phyloP scores from a whole-genome alignment of 1,140 invertebrate genomes.

The Triops longicaudatus region DNA sequence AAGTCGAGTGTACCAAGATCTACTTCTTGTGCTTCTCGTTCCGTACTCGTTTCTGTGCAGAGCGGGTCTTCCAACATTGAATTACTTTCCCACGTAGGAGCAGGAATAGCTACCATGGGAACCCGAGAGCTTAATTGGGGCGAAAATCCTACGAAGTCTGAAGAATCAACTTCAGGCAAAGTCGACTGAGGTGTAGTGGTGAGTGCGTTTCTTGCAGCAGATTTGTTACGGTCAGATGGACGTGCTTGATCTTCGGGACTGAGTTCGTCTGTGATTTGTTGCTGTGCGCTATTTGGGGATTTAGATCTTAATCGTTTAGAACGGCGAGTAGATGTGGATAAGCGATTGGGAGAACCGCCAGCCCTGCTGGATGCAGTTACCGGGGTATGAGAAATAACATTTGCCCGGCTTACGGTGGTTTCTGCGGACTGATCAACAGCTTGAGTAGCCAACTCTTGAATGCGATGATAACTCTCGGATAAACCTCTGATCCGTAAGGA shows the following conservation, averaged over 20 bases:
- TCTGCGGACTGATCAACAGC: not conserved
- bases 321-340: no score
- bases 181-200: no score
- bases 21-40: not conserved
- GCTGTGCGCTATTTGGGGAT: no score
- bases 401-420: not conserved
- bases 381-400: not conserved
- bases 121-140: no score
- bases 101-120: not conserved
- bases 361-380: not conserved
- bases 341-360: not conserved
- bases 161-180: no score
- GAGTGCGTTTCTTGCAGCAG: no score
- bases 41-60: not conserved
- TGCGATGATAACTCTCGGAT: slow-evolving; percentile 27
- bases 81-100: not conserved
- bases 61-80: not conserved
- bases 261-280: no score
- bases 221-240: no score
- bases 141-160: no score
- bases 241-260: no score
- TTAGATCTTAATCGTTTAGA: no score
- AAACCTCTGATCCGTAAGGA: slow-evolving; percentile 70
- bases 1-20: not conserved
- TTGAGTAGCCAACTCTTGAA: not conserved